Percentiles rank a stretch among this genome's conserved stretches.
These are phyloP conservation scores for Allygus modestus DNA, from an alignment of 2,888 invertebrate genomes.

Conservation along the genomic window DNA sequence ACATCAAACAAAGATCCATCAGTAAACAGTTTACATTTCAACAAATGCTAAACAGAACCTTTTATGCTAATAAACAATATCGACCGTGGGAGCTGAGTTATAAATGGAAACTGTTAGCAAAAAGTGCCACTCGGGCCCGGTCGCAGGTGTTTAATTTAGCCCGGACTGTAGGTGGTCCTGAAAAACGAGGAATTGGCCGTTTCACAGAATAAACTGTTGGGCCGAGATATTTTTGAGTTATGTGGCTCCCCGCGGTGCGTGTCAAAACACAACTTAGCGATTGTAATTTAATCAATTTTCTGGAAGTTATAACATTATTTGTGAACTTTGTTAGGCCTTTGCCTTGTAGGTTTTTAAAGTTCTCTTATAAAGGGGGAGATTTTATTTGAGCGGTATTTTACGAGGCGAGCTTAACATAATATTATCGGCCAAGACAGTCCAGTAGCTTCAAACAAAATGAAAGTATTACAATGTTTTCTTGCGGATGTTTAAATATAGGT, in stretches of 20 bases:
- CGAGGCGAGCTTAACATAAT: too few species aligned
- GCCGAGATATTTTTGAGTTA: constrained; percentile 37
- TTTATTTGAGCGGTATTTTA: too few species aligned
- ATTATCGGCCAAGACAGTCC: too few species aligned
- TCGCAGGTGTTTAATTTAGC: constrained; percentile 34
- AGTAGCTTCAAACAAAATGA: too few species aligned
- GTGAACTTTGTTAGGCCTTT: too few species aligned
- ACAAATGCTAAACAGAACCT: not conserved
- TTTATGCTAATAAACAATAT: constrained; percentile 21
- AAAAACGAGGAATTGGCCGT: not conserved
- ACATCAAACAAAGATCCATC: not conserved
- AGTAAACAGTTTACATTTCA: not conserved
- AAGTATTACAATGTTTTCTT: too few species aligned
- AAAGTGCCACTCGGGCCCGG: not conserved
- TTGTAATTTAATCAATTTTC: constrained; percentile 41
- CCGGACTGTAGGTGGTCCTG: constrained; percentile 27
- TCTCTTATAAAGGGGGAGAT: too few species aligned
- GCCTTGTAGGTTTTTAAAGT: too few species aligned
- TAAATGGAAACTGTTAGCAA: constrained; percentile 20
- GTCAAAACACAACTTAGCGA: constrained; percentile 40
- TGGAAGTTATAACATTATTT: not conserved
- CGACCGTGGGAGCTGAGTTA: not conserved
- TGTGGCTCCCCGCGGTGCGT: constrained; percentile 40
- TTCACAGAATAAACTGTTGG: constrained; percentile 34
- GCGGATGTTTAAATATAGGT: too few species aligned